Conservation (phyloP, 2,888 invertebrate genomes). For the Andrena camellia region DNA sequence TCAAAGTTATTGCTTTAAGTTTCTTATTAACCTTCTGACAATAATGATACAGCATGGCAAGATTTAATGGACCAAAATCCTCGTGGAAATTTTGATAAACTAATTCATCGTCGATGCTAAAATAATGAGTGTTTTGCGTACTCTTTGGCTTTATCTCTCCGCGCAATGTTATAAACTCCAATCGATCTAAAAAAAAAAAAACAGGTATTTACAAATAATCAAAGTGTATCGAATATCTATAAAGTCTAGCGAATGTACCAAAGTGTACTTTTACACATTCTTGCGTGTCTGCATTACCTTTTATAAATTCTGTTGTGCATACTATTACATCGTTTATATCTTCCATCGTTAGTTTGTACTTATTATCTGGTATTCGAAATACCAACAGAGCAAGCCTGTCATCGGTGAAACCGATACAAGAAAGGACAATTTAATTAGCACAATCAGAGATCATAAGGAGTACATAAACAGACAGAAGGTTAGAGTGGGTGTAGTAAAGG, state of each 20-base stretch:
- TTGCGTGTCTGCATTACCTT: conserved; percentile 73
- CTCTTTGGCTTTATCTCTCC: conserved; percentile 88
- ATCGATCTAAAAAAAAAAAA: conserved; percentile 85
- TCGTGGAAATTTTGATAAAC: conserved; percentile 94
- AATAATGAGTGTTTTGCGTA: conserved; percentile 90
- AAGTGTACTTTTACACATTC: background rate
- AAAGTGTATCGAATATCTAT: background rate
- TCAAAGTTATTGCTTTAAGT: conserved; percentile 88
- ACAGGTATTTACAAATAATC: conserved; percentile 16
- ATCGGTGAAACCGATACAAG: conserved; percentile 52
- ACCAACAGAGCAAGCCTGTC: conserved; percentile 54
- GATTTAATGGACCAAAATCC: conserved; percentile 96
- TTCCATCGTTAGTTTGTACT: conserved; percentile 75
- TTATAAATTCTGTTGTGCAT: conserved; percentile 81
- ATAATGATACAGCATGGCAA: conserved; percentile 94
- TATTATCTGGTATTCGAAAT: conserved; percentile 38
- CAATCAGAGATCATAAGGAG: conserved; percentile 38
- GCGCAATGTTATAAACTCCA: conserved; percentile 92
- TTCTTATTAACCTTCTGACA: conserved; percentile 92
- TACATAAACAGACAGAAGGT: conserved; percentile 59
- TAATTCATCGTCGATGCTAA: conserved; percentile 92
- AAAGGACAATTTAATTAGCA: conserved; percentile 65
- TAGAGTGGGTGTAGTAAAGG: conserved; percentile 63
- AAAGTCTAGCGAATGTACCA: no score
- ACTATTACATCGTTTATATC: conserved; percentile 79